These are phyloP conservation scores for Drosophila rhopaloa DNA, from an alignment of 1,140 invertebrate genomes.

Conservation along the genomic window DNA sequence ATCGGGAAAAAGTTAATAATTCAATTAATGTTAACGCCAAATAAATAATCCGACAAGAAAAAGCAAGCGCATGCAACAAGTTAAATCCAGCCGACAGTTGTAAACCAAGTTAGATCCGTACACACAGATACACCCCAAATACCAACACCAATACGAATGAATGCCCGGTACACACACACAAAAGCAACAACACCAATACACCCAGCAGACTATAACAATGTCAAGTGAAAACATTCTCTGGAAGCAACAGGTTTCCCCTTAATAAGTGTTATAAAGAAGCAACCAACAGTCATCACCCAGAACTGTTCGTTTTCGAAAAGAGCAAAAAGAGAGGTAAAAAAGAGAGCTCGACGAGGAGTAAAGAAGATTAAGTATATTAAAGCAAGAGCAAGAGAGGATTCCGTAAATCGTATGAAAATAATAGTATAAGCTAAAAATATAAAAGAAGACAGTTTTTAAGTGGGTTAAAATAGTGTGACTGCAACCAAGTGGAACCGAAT, in stretches of 20 bases:
- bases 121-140: slow-evolving; percentile 40
- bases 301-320: slow-evolving; percentile 55
- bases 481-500: slow-evolving; percentile 72
- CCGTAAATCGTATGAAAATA: slow-evolving; percentile 39
- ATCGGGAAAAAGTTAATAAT: slow-evolving; percentile 51
- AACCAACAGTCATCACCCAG: slow-evolving; percentile 60
- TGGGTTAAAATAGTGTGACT: slow-evolving; percentile 65
- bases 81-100: slow-evolving; percentile 73
- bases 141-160: slow-evolving; percentile 35
- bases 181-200: slow-evolving; percentile 16
- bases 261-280: slow-evolving; percentile 73
- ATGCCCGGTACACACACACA: slow-evolving; percentile 38
- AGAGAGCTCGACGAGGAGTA: slow-evolving; percentile 32
- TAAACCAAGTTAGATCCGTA: slow-evolving; percentile 75
- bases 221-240: slow-evolving; percentile 83
- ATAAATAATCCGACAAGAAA: slow-evolving; percentile 39
- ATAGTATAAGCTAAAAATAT: slow-evolving; percentile 34
- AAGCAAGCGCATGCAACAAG: slow-evolving; percentile 74
- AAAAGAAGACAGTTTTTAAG: slow-evolving; percentile 44
- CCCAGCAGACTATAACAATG: slow-evolving; percentile 67
- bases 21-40: slow-evolving; percentile 54
- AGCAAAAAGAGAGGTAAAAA: slow-evolving; percentile 22
- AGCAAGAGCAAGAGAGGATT: slow-evolving; percentile 13
- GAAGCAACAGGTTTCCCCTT: slow-evolving; percentile 80
- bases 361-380: slow-evolving; percentile 26